Evolutionary conservation across 2,113 vertebrate species (phyloP).

Genomic region (Esox niger): DNA sequence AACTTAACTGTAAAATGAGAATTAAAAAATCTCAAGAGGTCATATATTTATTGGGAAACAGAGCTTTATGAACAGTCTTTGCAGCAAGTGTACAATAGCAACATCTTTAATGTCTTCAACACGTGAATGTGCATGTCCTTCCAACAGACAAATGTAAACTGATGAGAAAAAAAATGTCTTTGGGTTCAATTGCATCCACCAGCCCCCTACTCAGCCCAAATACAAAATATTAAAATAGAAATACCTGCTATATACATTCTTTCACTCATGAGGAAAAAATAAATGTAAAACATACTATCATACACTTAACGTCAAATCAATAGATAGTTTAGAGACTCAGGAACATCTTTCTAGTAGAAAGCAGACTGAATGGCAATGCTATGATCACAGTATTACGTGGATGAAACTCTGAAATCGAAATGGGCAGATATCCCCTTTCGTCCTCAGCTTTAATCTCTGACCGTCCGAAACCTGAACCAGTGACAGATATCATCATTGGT

Average conservation of each 20-base stretch:
- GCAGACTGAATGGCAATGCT: not conserved
- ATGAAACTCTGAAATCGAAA: not conserved
- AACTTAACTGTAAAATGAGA: not conserved
- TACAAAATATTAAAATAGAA: conserved; percentile 2
- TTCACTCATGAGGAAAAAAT: not conserved
- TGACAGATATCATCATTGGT: conserved; percentile 14
- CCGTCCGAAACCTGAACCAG: conserved; percentile 5
- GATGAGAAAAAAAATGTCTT: not conserved
- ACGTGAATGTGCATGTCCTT: not conserved
- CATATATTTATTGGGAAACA: not conserved
- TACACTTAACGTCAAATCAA: not conserved
- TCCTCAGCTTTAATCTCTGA: conserved; percentile 19
- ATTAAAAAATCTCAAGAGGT: not conserved
- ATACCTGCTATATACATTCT: conserved; percentile 2
- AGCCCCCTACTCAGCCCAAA: not conserved
- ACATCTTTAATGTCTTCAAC: not conserved
- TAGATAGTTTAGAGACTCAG: not conserved
- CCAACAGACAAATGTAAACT: conserved; percentile 2
- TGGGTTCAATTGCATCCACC: not conserved
- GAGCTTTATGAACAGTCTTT: conserved; percentile 4
- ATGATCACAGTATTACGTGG: not conserved
- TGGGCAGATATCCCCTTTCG: conserved; percentile 1
- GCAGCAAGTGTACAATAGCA: not conserved
- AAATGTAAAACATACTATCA: not conserved
- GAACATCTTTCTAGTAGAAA: not conserved